Evolutionary conservation across 2,797 vertebrate genomes (phyloP).

Genomic region (Kryptopterus vitreolus): DNA sequence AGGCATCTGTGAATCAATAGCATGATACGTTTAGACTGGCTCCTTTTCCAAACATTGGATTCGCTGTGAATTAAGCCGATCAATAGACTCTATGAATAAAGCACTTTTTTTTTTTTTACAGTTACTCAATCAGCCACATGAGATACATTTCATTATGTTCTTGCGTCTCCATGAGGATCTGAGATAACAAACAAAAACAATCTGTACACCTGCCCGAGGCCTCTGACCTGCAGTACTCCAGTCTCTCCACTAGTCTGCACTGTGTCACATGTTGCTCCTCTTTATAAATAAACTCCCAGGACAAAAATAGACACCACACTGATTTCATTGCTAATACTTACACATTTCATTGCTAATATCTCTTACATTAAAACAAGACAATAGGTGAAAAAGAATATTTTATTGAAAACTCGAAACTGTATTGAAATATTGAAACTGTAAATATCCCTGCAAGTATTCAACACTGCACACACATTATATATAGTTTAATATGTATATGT

Average conservation of each 20-base stretch:
- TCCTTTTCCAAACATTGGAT: conserved; percentile 51
- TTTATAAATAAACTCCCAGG: neutral
- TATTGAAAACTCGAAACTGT: neutral
- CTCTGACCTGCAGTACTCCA: conserved; percentile 33
- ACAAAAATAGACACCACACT: neutral
- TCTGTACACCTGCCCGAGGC: conserved; percentile 1
- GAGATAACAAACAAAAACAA: conserved; percentile 21
- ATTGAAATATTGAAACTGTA: neutral
- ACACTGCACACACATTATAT: neutral
- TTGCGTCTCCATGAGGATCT: conserved; percentile 28
- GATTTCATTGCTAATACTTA: neutral
- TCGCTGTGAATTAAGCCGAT: conserved; percentile 54
- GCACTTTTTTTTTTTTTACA: conserved; percentile 8
- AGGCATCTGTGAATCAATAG: conserved; percentile 52
- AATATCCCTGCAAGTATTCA: neutral
- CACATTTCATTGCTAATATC: neutral
- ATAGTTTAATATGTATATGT: neutral
- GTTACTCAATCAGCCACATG: neutral
- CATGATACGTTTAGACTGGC: conserved; percentile 54
- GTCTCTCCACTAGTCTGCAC: conserved; percentile 46
- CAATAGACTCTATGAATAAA: conserved; percentile 45
- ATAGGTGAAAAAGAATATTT: neutral
- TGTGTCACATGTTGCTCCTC: conserved; percentile 22
- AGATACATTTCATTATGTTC: conserved; percentile 38
- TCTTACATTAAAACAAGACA: neutral